These are phyloP conservation scores for Myripristis jacobus DNA, from an alignment of 2,797 vertebrate genomes.

Conservation along the genomic window DNA sequence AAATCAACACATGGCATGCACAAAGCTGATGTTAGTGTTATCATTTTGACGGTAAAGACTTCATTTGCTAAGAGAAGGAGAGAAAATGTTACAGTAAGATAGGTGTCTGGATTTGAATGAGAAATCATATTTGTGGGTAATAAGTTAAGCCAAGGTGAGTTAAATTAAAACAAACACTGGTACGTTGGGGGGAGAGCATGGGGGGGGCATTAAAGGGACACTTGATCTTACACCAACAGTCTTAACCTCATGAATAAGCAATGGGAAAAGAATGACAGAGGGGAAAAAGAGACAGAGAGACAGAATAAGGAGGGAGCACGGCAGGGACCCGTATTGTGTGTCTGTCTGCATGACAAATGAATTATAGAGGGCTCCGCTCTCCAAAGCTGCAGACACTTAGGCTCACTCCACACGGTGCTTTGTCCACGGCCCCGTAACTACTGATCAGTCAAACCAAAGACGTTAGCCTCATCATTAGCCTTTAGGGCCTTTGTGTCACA, in stretches of 20 bases:
- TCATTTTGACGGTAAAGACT: background rate
- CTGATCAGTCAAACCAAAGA: constrained; percentile 57
- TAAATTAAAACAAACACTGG: constrained; percentile 4
- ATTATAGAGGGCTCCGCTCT: constrained; percentile 64
- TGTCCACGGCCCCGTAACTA: constrained; percentile 54
- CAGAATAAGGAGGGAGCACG: constrained; percentile 39
- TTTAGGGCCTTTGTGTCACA: constrained; percentile 49
- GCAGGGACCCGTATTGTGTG: constrained; percentile 64
- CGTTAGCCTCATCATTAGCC: constrained; percentile 61
- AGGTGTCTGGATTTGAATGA: background rate
- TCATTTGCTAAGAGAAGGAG: constrained; percentile 1
- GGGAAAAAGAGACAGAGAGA: constrained; percentile 41
- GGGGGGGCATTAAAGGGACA: constrained; percentile 63
- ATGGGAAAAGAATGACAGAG: constrained; percentile 50
- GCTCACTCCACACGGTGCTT: constrained; percentile 52
- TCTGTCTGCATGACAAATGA: constrained; percentile 76
- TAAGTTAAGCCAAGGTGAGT: background rate
- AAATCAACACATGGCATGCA: background rate
- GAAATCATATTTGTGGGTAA: background rate
- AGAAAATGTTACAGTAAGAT: background rate
- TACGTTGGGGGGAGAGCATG: constrained; percentile 7
- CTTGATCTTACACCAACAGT: constrained; percentile 75
- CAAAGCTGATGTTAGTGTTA: background rate
- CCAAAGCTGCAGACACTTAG: constrained; percentile 61
- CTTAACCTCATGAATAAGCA: constrained; percentile 80